Percentiles rank a stretch among this genome's conserved stretches.
Conservation (phyloP, 2,888 invertebrate species). For the Acanthacorydalis orientalis region DNA sequence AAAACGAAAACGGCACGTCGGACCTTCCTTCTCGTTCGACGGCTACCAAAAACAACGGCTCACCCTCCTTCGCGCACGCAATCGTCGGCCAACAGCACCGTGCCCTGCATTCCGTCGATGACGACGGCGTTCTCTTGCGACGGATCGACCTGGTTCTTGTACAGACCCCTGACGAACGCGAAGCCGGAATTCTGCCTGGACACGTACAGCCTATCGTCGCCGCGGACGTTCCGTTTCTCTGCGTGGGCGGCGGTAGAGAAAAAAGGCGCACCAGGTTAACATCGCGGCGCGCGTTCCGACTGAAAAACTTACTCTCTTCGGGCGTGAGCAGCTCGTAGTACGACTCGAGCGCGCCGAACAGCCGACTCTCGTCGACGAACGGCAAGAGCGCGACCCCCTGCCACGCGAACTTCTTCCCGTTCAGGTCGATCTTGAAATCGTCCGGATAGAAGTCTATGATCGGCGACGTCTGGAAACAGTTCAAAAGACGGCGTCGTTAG, state of each 20-base stretch:
- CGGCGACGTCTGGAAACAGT: slow-evolving; percentile 62
- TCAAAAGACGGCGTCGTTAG: too few species aligned
- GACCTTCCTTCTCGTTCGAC: not conserved
- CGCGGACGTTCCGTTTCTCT: slow-evolving; percentile 68
- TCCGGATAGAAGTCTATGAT: slow-evolving; percentile 98
- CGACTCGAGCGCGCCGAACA: slow-evolving; percentile 66
- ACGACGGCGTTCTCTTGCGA: slow-evolving; percentile 41
- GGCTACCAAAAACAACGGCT: slow-evolving; percentile 15
- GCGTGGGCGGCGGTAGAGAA: too few species aligned
- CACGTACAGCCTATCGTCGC: slow-evolving; percentile 83
- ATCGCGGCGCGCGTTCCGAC: not conserved
- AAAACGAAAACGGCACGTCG: not conserved
- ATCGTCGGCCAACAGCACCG: slow-evolving; percentile 54
- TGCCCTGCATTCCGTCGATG: slow-evolving; percentile 73
- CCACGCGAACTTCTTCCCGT: slow-evolving; percentile 99
- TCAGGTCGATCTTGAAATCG: slow-evolving; percentile 94
- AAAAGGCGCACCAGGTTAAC: too few species aligned
- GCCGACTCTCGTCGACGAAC: slow-evolving; percentile 86
- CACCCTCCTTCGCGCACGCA: slow-evolving; percentile 51
- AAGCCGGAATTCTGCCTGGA: slow-evolving; percentile 52
- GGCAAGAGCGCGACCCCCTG: slow-evolving; percentile 96
- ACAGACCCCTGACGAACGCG: slow-evolving; percentile 51
- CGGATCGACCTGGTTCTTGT: slow-evolving; percentile 33
- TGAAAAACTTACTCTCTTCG: slow-evolving; percentile 51
- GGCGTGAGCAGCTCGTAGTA: slow-evolving; percentile 65